Conservation (phyloP, 1,140 invertebrate species). For the Scaptomyza pallida region DNA sequence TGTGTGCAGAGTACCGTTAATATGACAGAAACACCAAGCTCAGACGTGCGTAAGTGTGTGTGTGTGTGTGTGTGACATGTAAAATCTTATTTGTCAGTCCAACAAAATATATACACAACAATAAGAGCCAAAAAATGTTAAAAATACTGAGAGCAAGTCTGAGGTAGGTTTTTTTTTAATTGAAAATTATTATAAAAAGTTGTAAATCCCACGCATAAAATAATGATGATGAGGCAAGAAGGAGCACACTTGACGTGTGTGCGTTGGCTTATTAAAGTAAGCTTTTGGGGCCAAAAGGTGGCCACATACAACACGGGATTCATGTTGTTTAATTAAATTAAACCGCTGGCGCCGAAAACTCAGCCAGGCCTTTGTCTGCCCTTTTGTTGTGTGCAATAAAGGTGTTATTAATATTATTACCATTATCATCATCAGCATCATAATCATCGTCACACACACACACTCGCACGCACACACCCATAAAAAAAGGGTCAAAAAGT, state of each 20-base stretch:
- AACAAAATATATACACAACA: conserved; percentile 35
- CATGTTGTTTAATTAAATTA: conserved; percentile 82
- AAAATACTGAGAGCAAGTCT: conserved; percentile 24
- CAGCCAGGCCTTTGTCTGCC: background rate
- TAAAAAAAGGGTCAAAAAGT: conserved; percentile 51
- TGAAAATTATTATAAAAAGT: conserved; percentile 81
- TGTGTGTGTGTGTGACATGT: conserved; percentile 53
- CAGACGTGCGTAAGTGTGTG: conserved; percentile 57
- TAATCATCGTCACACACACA: conserved; percentile 31
- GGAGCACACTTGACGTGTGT: conserved; percentile 16
- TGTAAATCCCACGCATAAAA: conserved; percentile 63
- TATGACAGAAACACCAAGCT: conserved; percentile 79
- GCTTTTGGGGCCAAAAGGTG: conserved; percentile 60
- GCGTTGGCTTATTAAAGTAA: conserved; percentile 53
- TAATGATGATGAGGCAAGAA: background rate
- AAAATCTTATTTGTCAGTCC: conserved; percentile 72
- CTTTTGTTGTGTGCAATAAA: conserved; percentile 72
- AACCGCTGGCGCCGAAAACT: conserved; percentile 61
- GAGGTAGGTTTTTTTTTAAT: conserved; percentile 79
- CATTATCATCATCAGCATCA: conserved; percentile 67
- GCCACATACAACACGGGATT: conserved; percentile 73
- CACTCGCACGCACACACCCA: too few relatives aligned
- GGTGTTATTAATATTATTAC: conserved; percentile 82
- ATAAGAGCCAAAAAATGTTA: conserved; percentile 56
- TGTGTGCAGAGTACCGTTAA: conserved; percentile 80